phyloP scores from a whole-genome alignment of 1,140 invertebrate genomes.

The Gonioctena quinquepunctata region DNA sequence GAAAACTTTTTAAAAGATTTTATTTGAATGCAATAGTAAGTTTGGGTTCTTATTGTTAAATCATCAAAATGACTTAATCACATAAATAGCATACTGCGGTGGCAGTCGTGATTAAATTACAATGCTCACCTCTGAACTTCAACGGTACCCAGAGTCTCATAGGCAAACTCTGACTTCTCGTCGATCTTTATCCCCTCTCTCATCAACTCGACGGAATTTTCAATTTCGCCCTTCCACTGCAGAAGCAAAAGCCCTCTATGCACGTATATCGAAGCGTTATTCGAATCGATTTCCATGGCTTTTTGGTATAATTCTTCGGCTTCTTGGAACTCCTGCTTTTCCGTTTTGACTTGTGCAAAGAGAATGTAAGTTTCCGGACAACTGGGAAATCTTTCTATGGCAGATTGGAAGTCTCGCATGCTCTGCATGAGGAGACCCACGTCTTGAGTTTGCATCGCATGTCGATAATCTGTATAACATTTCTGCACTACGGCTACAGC shows the following conservation, averaged over 20 bases:
- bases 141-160: slow-evolving; percentile 91
- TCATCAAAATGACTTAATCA: no score
- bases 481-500: slow-evolving; percentile 86
- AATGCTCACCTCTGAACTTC: slow-evolving; percentile 84
- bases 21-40: no score
- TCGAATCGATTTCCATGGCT: slow-evolving; percentile 80
- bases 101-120: no score
- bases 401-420: slow-evolving; percentile 73
- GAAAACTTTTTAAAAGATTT: no score
- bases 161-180: slow-evolving; percentile 90
- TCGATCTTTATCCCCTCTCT: slow-evolving; percentile 85
- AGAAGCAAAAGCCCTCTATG: slow-evolving; percentile 84
- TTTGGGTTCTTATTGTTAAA: no score
- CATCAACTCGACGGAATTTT: slow-evolving; percentile 78
- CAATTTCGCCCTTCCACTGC: slow-evolving; percentile 80
- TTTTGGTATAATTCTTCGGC: slow-evolving; percentile 82
- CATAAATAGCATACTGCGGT: no score
- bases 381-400: slow-evolving; percentile 78
- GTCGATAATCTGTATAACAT: slow-evolving; percentile 81
- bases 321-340: slow-evolving; percentile 79
- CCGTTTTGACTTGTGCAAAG: slow-evolving; percentile 72
- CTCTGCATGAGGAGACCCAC: slow-evolving; percentile 62
- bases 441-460: slow-evolving; percentile 62
- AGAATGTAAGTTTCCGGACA: slow-evolving; percentile 84
- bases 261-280: slow-evolving; percentile 84